phyloP scores from a whole-genome alignment of 2,888 invertebrate genomes.

The Orthosia incerta region DNA sequence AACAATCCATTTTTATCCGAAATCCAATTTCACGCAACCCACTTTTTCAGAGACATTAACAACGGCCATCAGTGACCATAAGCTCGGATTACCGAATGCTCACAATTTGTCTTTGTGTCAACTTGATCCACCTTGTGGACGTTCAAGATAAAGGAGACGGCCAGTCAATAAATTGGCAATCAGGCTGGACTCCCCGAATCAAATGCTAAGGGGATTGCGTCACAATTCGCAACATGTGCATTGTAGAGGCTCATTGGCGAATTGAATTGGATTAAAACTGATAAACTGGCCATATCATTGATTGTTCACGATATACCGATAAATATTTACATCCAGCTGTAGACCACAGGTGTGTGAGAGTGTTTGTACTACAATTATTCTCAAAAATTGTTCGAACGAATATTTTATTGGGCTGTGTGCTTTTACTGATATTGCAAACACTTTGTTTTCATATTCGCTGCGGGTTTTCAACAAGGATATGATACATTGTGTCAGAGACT shows the following conservation, averaged over 20 bases:
- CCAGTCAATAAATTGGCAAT: slow-evolving; percentile 74
- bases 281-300: slow-evolving; percentile 51
- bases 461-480: slow-evolving; percentile 7
- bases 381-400: slow-evolving; percentile 18
- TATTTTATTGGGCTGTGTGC: slow-evolving; percentile 4
- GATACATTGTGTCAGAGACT: not conserved
- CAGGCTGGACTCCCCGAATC: slow-evolving; percentile 52
- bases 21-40: slow-evolving; percentile 47
- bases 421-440: slow-evolving; percentile 34
- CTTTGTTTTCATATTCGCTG: slow-evolving; percentile 12
- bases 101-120: slow-evolving; percentile 76
- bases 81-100: slow-evolving; percentile 73
- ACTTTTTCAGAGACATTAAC: slow-evolving; percentile 67
- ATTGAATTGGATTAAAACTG: slow-evolving; percentile 52
- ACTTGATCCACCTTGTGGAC: slow-evolving; percentile 67
- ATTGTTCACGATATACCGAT: slow-evolving; percentile 33
- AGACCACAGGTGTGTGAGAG: slow-evolving; percentile 31
- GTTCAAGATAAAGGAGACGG: slow-evolving; percentile 69
- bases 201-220: slow-evolving; percentile 59
- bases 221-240: slow-evolving; percentile 40
- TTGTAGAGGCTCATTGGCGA: slow-evolving; percentile 24
- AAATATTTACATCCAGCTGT: slow-evolving; percentile 39
- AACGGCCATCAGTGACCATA: slow-evolving; percentile 70
- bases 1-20: slow-evolving; percentile 20
- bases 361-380: slow-evolving; percentile 41